Percentiles rank a stretch among this genome's conserved stretches.
Evolutionary conservation across 2,888 invertebrate genomes (phyloP).

Genomic region (Rhagonycha fulva): DNA sequence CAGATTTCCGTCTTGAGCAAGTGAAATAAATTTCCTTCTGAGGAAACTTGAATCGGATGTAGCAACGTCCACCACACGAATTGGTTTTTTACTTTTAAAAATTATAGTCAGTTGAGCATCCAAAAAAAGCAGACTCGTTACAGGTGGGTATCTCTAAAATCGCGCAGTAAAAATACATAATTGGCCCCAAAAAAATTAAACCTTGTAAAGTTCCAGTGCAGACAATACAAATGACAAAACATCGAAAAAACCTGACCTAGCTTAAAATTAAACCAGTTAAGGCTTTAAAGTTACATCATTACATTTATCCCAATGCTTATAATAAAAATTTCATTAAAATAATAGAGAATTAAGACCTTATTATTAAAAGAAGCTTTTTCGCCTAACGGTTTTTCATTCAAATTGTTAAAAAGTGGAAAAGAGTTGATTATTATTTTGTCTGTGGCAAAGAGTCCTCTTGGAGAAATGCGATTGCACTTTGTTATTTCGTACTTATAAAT

Average conservation of each 20-base stretch:
- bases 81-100: neutral
- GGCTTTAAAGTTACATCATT: neutral
- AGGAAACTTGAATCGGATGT: neutral
- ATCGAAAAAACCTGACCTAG: neutral
- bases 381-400: no score
- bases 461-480: no score
- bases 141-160: neutral
- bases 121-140: neutral
- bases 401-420: no score
- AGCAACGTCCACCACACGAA: neutral
- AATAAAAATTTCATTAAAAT: neutral
- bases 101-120: neutral
- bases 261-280: neutral
- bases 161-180: neutral
- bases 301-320: neutral
- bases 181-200: neutral
- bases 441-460: no score
- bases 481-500: no score
- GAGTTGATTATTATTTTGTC: neutral
- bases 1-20: neutral
- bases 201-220: neutral
- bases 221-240: neutral
- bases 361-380: neutral
- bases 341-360: neutral
- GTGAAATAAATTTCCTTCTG: neutral